phyloP scores from a whole-genome alignment of 2,113 vertebrate genomes.

The Porphyrio hochstetteri region DNA sequence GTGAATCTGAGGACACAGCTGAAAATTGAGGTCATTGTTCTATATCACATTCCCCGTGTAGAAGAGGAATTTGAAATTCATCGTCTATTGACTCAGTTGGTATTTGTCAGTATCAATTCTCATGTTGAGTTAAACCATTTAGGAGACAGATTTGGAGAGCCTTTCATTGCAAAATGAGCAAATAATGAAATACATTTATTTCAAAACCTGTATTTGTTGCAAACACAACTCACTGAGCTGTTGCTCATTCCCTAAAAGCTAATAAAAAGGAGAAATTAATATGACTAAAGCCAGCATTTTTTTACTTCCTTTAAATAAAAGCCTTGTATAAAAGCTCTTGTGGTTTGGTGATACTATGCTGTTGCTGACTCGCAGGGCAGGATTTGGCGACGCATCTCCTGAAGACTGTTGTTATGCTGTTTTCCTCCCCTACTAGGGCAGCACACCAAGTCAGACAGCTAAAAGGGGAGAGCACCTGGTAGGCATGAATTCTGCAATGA shows the following conservation, averaged over 20 bases:
- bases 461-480: not conserved
- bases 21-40: conserved; percentile 63
- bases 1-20: conserved; percentile 67
- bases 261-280: conserved; percentile 51
- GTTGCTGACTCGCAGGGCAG: not conserved
- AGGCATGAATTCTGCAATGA: not conserved
- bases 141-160: conserved; percentile 25
- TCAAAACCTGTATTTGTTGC: conserved; percentile 61
- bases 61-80: conserved; percentile 61
- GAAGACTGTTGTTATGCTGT: not conserved
- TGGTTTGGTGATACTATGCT: not conserved
- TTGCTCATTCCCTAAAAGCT: conserved; percentile 60
- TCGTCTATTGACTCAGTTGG: conserved; percentile 34
- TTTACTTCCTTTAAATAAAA: conserved; percentile 48
- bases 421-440: not conserved
- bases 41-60: conserved; percentile 60
- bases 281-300: conserved; percentile 15
- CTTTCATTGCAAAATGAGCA: conserved; percentile 57
- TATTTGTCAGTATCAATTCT: conserved; percentile 57
- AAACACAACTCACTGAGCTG: conserved; percentile 41
- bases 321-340: not conserved
- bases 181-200: conserved; percentile 65
- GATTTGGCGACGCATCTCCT: not conserved
- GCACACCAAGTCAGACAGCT: not conserved
- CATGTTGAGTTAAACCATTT: conserved; percentile 64